phyloP scores from a whole-genome alignment of 2,113 vertebrate genomes.

The Calonectris borealis region DNA sequence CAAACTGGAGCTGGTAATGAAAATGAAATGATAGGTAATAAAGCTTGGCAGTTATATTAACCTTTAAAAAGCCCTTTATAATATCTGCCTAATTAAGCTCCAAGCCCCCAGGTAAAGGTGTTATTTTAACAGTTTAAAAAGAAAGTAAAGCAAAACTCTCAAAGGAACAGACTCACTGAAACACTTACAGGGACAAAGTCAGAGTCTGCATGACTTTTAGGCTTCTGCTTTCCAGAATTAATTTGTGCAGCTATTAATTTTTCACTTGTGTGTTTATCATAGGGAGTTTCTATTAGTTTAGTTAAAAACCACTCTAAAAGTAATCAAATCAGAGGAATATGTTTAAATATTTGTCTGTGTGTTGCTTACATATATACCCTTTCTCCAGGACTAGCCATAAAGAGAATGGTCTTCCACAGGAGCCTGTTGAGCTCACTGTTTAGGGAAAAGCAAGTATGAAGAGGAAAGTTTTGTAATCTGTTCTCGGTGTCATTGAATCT shows the following conservation, averaged over 20 bases:
- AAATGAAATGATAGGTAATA: background rate
- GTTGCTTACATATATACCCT: background rate
- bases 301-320: background rate
- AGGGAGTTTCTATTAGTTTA: background rate
- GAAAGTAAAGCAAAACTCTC: background rate
- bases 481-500: background rate
- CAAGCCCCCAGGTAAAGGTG: background rate
- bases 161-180: background rate
- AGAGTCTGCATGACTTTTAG: background rate
- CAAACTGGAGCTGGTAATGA: background rate
- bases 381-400: background rate
- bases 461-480: background rate
- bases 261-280: background rate
- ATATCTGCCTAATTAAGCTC: background rate
- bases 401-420: background rate
- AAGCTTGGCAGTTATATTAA: background rate
- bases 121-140: background rate
- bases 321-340: background rate
- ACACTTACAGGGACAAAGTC: background rate
- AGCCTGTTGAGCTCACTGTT: background rate
- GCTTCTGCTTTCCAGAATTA: background rate
- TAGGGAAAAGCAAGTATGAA: background rate
- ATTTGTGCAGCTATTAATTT: background rate
- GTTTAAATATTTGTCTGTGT: background rate
- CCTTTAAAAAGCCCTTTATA: background rate